Conservation (phyloP, 2,797 vertebrate genomes). For the Coendou prehensilis region DNA sequence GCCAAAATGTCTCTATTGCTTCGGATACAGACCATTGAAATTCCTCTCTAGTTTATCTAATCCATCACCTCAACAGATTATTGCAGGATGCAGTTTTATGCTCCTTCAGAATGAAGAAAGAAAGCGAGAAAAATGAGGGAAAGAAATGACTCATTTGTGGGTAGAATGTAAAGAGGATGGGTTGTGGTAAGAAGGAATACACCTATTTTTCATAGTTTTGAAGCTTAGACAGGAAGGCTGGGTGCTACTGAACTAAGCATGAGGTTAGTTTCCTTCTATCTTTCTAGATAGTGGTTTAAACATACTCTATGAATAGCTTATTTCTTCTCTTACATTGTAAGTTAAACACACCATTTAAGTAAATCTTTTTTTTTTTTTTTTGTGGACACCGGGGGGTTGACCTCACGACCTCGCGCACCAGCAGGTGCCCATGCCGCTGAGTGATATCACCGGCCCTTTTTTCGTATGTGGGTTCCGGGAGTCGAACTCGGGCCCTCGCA, state of each 20-base stretch:
- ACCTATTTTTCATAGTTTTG: neutral
- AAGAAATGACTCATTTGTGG: neutral
- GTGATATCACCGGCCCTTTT: too few species aligned
- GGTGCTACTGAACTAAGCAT: neutral
- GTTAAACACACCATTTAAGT: neutral
- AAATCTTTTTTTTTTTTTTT: neutral
- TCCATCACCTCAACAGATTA: neutral
- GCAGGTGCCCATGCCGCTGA: too few species aligned
- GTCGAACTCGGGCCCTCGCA: too few species aligned
- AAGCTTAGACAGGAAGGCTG: neutral
- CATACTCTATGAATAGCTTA: neutral
- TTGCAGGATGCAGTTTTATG: neutral
- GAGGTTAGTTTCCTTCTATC: neutral
- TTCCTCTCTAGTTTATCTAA: neutral
- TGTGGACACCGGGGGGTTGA: too few species aligned
- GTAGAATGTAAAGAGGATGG: neutral
- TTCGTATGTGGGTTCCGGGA: too few species aligned
- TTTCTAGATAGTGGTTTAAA: neutral
- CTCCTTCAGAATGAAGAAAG: neutral
- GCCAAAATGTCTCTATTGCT: neutral
- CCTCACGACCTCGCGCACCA: too few species aligned
- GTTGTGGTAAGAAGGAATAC: neutral
- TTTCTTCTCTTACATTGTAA: neutral
- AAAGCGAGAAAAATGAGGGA: neutral
- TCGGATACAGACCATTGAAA: neutral